These are phyloP conservation scores for Harpagoxenus sublaevis DNA, from an alignment of 2,888 invertebrate genomes.

Conservation along the genomic window DNA sequence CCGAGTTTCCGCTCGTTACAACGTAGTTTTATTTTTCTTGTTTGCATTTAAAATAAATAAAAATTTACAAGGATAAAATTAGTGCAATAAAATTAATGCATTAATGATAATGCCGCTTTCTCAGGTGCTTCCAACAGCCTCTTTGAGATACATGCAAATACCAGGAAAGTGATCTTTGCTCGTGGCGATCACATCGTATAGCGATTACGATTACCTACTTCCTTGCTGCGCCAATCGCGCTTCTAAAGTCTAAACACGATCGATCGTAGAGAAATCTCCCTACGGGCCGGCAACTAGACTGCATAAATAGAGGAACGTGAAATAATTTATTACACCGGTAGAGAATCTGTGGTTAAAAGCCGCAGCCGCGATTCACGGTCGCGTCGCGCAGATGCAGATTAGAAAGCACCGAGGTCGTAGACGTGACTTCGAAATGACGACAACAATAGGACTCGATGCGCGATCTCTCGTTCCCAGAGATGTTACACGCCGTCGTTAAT, in stretches of 20 bases:
- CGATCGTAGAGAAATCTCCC: background rate
- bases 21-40: background rate
- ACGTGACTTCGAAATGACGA: slow-evolving; percentile 60
- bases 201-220: background rate
- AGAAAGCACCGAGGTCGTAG: slow-evolving; percentile 56
- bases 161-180: background rate
- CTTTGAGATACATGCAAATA: background rate
- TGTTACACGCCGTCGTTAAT: slow-evolving; percentile 58
- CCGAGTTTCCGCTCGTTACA: background rate
- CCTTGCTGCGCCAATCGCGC: background rate
- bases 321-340: slow-evolving; percentile 18
- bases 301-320: background rate
- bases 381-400: slow-evolving; percentile 45
- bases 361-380: slow-evolving; percentile 19
- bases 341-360: slow-evolving; percentile 10
- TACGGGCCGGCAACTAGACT: background rate
- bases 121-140: background rate
- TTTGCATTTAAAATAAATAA: background rate
- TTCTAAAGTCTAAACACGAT: background rate
- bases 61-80: background rate
- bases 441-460: slow-evolving; percentile 64
- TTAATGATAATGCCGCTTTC: background rate
- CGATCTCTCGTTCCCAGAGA: slow-evolving; percentile 44
- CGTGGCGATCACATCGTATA: background rate
- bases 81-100: background rate